Conservation (phyloP, 2,888 invertebrate genomes). For the Plagodis pulveraria region DNA sequence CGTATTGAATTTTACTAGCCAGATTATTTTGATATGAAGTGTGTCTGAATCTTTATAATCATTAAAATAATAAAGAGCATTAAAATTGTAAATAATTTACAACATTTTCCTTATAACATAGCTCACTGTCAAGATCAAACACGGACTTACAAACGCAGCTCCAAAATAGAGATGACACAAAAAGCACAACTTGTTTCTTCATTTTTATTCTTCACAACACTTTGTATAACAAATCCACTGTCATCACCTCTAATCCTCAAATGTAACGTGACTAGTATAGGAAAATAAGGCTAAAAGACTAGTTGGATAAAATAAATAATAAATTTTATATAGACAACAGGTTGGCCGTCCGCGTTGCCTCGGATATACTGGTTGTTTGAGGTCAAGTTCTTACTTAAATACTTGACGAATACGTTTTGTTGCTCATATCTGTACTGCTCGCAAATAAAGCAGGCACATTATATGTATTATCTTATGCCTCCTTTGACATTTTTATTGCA, state of each 20-base stretch:
- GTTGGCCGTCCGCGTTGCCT: constrained; percentile 22
- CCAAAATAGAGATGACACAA: constrained; percentile 55
- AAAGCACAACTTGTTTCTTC: constrained; percentile 50
- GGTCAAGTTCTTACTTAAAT: constrained; percentile 70
- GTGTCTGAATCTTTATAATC: no score
- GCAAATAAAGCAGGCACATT: constrained; percentile 41
- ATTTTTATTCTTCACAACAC: constrained; percentile 46
- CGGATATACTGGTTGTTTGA: constrained; percentile 67
- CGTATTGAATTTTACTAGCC: no score
- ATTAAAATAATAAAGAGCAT: no score
- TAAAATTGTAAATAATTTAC: background rate
- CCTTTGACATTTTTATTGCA: no score
- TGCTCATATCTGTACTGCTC: constrained; percentile 58
- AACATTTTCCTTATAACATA: constrained; percentile 16
- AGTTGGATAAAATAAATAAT: constrained; percentile 21
- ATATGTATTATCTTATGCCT: no score
- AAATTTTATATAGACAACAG: constrained; percentile 31
- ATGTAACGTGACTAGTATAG: constrained; percentile 20
- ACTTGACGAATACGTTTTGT: constrained; percentile 63
- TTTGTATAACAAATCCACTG: constrained; percentile 34
- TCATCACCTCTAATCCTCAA: constrained; percentile 23
- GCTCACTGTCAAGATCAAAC: constrained; percentile 18
- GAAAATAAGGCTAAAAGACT: constrained; percentile 10
- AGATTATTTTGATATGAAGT: no score
- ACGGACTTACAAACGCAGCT: constrained; percentile 53